These are phyloP conservation scores for Pristionchus fissidentatus DNA, from an alignment of 2,888 invertebrate species.

Conservation along the genomic window DNA sequence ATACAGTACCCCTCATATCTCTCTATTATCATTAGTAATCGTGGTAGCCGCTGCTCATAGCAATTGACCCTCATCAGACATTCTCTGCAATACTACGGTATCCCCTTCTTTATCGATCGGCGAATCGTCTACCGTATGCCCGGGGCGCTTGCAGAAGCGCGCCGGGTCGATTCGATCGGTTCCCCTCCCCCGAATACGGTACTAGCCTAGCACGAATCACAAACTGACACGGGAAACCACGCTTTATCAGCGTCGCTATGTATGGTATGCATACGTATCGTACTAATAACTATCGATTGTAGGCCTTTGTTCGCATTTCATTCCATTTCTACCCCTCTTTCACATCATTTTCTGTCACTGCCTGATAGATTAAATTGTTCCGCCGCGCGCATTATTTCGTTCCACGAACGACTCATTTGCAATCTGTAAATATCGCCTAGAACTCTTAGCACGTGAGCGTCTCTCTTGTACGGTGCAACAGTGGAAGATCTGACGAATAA, in stretches of 20 bases:
- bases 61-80: not conserved
- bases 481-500: conserved; percentile 39
- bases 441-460: not conserved
- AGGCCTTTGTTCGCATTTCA: not conserved
- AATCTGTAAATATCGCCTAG: conserved; percentile 21
- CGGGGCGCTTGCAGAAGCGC: not conserved
- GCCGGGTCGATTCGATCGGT: conserved; percentile 27
- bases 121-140: conserved; percentile 36
- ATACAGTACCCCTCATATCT: conserved; percentile 19
- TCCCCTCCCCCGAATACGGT: conserved; percentile 12
- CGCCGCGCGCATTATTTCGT: not conserved
- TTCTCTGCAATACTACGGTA: conserved; percentile 41
- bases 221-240: conserved; percentile 32
- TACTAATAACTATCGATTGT: conserved; percentile 33
- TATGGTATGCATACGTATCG: conserved; percentile 9
- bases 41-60: conserved; percentile 38
- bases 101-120: not conserved
- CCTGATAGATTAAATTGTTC: conserved; percentile 12
- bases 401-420: conserved; percentile 4
- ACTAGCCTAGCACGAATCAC: conserved; percentile 40
- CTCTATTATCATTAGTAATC: conserved; percentile 1
- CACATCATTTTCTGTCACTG: conserved; percentile 12
- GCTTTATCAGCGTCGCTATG: conserved; percentile 26
- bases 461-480: conserved; percentile 37
- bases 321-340: too few species aligned